Evolutionary conservation across 2,113 vertebrate genomes (phyloP).

Genomic region (Cichladusa arquata): DNA sequence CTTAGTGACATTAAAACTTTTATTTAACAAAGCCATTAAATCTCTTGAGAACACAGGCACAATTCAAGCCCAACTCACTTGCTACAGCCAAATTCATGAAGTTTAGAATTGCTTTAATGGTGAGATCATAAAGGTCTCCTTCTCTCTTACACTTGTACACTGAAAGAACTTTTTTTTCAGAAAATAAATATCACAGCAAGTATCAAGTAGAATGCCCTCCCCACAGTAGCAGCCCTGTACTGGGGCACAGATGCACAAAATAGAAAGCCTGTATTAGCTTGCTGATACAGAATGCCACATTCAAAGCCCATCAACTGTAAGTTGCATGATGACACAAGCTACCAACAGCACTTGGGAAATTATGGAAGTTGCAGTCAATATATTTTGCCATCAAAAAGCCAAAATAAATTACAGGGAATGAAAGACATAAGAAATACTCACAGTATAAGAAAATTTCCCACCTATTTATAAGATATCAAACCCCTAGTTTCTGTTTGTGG

Average conservation of each 20-base stretch:
- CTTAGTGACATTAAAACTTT: neutral
- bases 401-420: neutral
- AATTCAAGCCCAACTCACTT: neutral
- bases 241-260: neutral
- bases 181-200: neutral
- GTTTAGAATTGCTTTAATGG: neutral
- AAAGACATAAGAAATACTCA: neutral
- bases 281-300: neutral
- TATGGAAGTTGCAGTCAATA: neutral
- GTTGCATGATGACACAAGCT: neutral
- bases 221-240: neutral
- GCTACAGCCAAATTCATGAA: neutral
- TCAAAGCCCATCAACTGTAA: neutral
- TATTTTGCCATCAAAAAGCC: neutral
- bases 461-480: neutral
- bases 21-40: neutral
- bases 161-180: neutral
- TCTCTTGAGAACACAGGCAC: neutral
- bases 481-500: neutral
- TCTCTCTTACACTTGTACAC: neutral
- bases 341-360: neutral
- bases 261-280: neutral
- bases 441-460: neutral
- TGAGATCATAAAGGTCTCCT: neutral
- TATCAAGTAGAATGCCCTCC: neutral